Base-by-base conservation (phyloP, 1,140 invertebrate species). In the Coboldia fuscipes region DNA sequence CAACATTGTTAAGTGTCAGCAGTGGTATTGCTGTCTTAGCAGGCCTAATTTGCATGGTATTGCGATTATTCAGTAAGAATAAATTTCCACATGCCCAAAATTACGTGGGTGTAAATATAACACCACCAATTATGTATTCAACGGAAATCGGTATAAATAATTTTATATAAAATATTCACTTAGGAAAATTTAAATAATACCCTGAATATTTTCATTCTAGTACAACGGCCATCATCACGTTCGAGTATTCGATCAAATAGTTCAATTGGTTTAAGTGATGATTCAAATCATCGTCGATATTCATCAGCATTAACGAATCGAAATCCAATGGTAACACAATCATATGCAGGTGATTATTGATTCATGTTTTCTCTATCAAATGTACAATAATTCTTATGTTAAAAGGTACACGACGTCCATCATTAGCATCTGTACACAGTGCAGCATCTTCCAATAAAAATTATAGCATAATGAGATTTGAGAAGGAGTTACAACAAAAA, bases 341-440 rank as follows among this genome's bases (percentile, higher is more conserved):
- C n/a, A n/a, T n/a, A n/a, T n/a, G n/a, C n/a, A n/a, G n/a, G n/a
- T n/a, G n/a, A n/a, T n/a, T n/a, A n/a, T n/a, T n/a, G n/a, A n/a
- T n/a, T n/a, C n/a, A n/a, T n/a, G n/a, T n/a, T n/a, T n/a, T n/a
- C n/a, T n/a, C n/a, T n/a, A n/a, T n/a, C n/a, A n/a, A n/a, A n/a
- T n/a, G n/a, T n/a, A n/a, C n/a, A n/a, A n/a, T n/a, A n/a, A n/a
- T n/a, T 33, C 12, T 57, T n/a, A n/a, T n/a, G n/a, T n/a, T n/a
- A n/a, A n/a, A n/a, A 82, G 78, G 76, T 67, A 80, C 78, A 45
- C 66, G 77, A 62, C 68, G 75, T 61, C 75, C 76, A 56, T 80
- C 75, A 65, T 57, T 79, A 60, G 72, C 71, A 37, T 81, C 77
- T 35, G 62, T 81, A 40, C 76, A 81, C 50, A 81, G 77, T 59